phyloP scores from a whole-genome alignment of 2,113 vertebrate genomes.

The Rhadina sibilatrix region DNA sequence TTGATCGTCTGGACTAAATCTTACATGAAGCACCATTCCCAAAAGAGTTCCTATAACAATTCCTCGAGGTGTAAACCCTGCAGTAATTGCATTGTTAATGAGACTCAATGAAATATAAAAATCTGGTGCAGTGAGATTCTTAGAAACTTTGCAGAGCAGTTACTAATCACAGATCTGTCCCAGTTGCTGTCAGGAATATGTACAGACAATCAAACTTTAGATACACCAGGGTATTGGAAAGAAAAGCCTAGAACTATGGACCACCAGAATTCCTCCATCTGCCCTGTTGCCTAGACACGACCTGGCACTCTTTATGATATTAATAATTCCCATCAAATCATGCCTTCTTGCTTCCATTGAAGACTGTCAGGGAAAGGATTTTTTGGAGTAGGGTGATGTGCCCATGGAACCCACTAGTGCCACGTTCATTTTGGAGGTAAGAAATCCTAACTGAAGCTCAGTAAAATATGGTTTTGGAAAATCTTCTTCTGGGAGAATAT shows the following conservation, averaged over 20 bases:
- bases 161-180: neutral
- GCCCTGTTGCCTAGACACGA: neutral
- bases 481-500: neutral
- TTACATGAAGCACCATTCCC: conserved; percentile 76
- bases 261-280: neutral
- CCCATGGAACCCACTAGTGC: neutral
- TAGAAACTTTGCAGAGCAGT: neutral
- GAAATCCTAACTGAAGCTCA: neutral
- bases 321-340: neutral
- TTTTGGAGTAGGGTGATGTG: neutral
- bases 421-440: neutral
- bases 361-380: neutral
- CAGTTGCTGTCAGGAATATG: neutral
- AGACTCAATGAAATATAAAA: neutral
- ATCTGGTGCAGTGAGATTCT: neutral
- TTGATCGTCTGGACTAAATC: conserved; percentile 76
- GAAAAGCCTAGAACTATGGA: neutral
- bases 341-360: neutral
- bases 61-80: conserved; percentile 79
- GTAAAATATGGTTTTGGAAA: neutral
- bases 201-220: neutral
- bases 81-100: neutral
- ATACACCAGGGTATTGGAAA: neutral
- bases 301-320: neutral
- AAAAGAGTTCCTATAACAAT: conserved; percentile 74